Evolutionary conservation across 1,140 invertebrate species (phyloP), one percentile per base, ranked within the genome.

Genomic region (Aphelinus atriplicis): DNA sequence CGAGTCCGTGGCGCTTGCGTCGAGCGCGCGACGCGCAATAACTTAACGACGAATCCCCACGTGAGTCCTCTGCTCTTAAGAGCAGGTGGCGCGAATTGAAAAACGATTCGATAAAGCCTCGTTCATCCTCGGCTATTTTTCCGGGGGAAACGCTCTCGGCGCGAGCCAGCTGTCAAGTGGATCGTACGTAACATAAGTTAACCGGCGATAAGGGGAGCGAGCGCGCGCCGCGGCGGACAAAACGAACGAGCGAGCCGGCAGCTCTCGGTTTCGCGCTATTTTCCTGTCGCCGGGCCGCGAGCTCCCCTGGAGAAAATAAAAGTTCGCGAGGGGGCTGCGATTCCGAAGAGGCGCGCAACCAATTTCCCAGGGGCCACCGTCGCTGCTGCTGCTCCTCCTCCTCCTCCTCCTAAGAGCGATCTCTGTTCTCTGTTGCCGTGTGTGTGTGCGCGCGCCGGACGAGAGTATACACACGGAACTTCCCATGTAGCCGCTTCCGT

Each of bases 331-430:
- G 53, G 78, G 72, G 60, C 78, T 61, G 57, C 74, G 77, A 78
- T 78, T 79, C 74, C 26, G 26, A 26, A 72, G 71, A 80, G 78
- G 80, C 80, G 80, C 75, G 71, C 78, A 82, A 82, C 79, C 84
- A 82, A 85, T 85, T 85, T 85, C 84, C 82, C 82, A 67, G 63
- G 79, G 81, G 84, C 78, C 79, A 60, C 73, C 75, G 71, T 53
- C 70, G 77, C 71, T 64, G 61, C 26, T 26, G 61, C 61, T 60
- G 43, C 7, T 4, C 42, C 45, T 10, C 7, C 43, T 7, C 53
- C 9, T n/a, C 47, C 26, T 1, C 68, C 80, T 83, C 75, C 75
- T 78, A 71, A 80, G 78, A 81, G 79, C 77, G 80, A 78, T 77
- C 74, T 77, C 75, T 53, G 4, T 53, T 53, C 9, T 53, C 51